Base-by-base conservation (phyloP, 2,888 invertebrate species). In the Erannis defoliaria region DNA sequence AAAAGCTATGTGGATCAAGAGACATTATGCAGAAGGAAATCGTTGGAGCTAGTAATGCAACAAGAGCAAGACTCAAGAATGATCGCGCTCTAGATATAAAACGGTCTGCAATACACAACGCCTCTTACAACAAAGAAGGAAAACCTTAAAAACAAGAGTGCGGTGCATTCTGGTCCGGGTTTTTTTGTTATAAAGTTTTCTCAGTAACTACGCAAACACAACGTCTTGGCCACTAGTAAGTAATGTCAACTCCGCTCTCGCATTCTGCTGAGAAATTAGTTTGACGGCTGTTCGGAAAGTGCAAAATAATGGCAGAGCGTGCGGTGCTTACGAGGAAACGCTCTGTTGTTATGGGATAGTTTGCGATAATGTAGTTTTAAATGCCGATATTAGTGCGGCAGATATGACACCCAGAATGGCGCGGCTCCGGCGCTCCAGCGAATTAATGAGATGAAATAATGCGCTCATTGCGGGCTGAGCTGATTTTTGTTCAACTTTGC, bases 151-250 rank as follows among this genome's bases (percentile, higher is more conserved):
- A n/a, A n/a, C n/a, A n/a, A n/a, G n/a, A n/a, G n/a, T n/a, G n/a
- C n/a, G n/a, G n/a, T n/a, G n/a, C n/a, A n/a, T n/a, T n/a, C n/a
- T n/a, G n/a, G n/a, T n/a, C n/a, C n/a, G n/a, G 4, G 5, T 23
- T 23, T 23, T 55, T 67, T 69, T 67, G 66, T 57, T 66, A 56
- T 8, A 67, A 70, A 69, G 62, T 72, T 69, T 45, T 45, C 67
- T 63, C 55, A 62, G 71, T 66, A 64, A 57, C 29, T 66, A 62
- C 68, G 66, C 55, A 66, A 69, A 72, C 58, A 50, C 55, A 66
- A 56, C 43, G 55, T 48, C 64, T 54, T 38, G 42, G 42, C 60
- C 40, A 38, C 63, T 64, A 23, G n/a, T 23, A 5, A 67, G 62
- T 60, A 68, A 69, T 64, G 55, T 42, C 48, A 60, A 65, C 59